These are phyloP conservation scores for Lepilemur ruficaudatus DNA, from an alignment of 2,797 vertebrate genomes.

Conservation along the genomic window DNA sequence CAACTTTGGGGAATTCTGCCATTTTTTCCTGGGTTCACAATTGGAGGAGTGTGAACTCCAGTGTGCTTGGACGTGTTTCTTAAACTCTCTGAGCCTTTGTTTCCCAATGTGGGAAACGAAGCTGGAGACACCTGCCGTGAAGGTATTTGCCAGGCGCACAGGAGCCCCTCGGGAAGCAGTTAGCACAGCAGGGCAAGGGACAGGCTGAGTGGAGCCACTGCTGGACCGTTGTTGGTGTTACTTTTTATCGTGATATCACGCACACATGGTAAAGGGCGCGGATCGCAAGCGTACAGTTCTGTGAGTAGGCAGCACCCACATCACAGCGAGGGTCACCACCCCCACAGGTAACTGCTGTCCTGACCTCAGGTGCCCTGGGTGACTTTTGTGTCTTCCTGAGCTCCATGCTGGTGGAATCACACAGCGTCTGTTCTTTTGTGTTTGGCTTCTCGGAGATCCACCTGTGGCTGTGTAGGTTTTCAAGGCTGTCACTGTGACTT, in stretches of 20 bases:
- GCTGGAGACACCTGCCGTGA: not conserved
- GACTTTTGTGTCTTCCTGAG: not conserved
- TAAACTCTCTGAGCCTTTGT: not conserved
- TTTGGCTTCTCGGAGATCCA: not conserved
- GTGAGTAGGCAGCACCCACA: no score
- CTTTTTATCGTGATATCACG: not conserved
- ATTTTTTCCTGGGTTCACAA: not conserved
- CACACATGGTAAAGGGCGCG: not conserved
- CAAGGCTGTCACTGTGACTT: no score
- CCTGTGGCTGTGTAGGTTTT: accelerated
- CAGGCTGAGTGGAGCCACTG: not conserved
- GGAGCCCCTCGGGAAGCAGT: accelerated
- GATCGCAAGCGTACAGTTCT: not conserved
- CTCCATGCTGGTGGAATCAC: accelerated
- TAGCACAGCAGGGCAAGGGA: accelerated
- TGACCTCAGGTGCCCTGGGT: not conserved
- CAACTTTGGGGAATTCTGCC: not conserved
- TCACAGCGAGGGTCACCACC: not conserved
- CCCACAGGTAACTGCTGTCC: not conserved
- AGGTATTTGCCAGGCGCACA: not conserved
- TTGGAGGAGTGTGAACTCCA: not conserved
- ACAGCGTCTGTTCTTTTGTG: accelerated
- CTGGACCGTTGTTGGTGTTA: no score
- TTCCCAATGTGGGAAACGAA: not conserved
- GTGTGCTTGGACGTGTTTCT: not conserved